These are phyloP conservation scores for Apamea anceps DNA, from an alignment of 2,888 invertebrate genomes.

Conservation along the genomic window DNA sequence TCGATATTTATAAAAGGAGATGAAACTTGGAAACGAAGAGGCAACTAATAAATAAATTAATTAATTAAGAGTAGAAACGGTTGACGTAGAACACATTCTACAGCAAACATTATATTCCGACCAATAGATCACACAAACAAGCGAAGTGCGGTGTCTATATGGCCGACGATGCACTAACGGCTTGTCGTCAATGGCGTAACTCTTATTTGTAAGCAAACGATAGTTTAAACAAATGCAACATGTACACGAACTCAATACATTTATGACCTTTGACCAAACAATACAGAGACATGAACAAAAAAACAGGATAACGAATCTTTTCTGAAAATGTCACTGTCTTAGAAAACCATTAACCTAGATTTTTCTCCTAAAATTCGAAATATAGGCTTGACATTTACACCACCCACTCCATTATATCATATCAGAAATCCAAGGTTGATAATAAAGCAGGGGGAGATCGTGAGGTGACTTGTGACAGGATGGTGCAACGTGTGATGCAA, in stretches of 20 bases:
- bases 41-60: background rate
- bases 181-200: conserved; percentile 26
- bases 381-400: conserved; percentile 29
- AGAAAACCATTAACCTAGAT: conserved; percentile 22
- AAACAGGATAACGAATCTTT: conserved; percentile 9
- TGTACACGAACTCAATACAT: conserved; percentile 15
- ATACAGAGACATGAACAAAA: background rate
- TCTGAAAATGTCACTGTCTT: conserved; percentile 16
- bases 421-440: conserved; percentile 65
- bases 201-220: conserved; percentile 20
- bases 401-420: conserved; percentile 61
- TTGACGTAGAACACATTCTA: conserved; percentile 1
- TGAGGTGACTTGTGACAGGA: conserved; percentile 68
- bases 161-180: background rate
- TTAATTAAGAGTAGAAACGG: background rate
- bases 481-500: conserved; percentile 71
- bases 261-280: conserved; percentile 19
- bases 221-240: conserved; percentile 30
- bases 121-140: conserved; percentile 12
- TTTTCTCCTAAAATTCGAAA: conserved; percentile 18
- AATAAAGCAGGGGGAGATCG: conserved; percentile 72
- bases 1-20: background rate
- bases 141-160: background rate
- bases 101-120: background rate
- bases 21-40: background rate